These are phyloP conservation scores for Sepioteuthis lessoniana DNA, from an alignment of 2,888 invertebrate genomes.

Conservation along the genomic window DNA sequence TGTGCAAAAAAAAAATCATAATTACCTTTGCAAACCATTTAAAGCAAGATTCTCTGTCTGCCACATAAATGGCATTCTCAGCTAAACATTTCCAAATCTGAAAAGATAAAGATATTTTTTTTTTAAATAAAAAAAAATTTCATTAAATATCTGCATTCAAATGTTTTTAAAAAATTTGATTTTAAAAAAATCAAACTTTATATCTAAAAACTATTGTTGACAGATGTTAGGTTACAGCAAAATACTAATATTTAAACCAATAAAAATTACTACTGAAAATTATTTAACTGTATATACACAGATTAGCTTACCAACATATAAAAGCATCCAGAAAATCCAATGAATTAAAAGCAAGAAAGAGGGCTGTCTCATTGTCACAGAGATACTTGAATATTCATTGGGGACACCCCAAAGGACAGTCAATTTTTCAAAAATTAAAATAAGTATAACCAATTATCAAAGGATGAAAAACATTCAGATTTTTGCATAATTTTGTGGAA, in stretches of 20 bases:
- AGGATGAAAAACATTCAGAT: too few species aligned
- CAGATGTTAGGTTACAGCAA: neutral
- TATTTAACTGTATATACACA: neutral
- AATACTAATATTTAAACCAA: neutral
- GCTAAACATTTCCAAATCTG: conserved; percentile 93
- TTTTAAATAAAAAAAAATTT: neutral
- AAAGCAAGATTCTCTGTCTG: conserved; percentile 96
- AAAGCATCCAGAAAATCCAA: neutral
- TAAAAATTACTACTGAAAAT: neutral
- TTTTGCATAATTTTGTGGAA: too few species aligned
- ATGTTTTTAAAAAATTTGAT: neutral
- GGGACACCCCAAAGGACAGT: too few species aligned
- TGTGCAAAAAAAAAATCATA: neutral
- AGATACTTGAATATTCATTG: too few species aligned
- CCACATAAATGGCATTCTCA: conserved; percentile 91
- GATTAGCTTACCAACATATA: neutral
- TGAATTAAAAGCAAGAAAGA: too few species aligned
- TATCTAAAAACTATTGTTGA: neutral
- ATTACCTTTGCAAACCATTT: conserved; percentile 93
- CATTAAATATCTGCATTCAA: neutral
- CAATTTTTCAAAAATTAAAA: too few species aligned
- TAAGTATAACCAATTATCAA: too few species aligned
- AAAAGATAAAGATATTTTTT: conserved; percentile 51
- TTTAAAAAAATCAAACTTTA: neutral
- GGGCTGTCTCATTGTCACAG: too few species aligned